Evolutionary conservation across 2,113 vertebrate genomes (phyloP).

Genomic region (Gila orcuttii): DNA sequence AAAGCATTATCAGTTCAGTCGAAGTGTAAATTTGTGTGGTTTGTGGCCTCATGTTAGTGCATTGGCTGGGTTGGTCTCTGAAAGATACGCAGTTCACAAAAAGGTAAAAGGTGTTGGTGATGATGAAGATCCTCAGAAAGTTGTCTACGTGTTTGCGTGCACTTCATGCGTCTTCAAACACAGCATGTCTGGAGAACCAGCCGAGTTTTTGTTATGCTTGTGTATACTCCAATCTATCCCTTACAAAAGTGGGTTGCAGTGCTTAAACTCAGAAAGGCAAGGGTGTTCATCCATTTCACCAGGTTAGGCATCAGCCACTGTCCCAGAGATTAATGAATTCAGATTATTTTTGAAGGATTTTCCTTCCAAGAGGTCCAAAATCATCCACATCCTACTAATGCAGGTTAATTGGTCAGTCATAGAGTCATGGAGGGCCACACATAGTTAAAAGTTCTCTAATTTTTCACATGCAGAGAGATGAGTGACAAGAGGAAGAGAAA

Average conservation of each 20-base stretch:
- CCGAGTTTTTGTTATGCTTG: neutral
- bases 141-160: constrained; percentile 62
- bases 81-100: constrained; percentile 2
- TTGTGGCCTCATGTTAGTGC: constrained; percentile 40
- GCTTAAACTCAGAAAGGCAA: constrained; percentile 13
- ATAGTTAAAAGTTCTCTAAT: neutral
- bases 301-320: neutral
- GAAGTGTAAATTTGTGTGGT: neutral
- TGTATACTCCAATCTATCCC: neutral
- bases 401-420: constrained; percentile 38
- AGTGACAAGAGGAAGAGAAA: neutral
- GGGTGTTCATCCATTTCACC: constrained; percentile 3
- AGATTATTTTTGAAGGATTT: constrained; percentile 41
- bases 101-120: neutral
- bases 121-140: constrained; percentile 68
- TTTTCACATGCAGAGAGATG: constrained; percentile 16
- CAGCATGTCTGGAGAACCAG: neutral
- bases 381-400: constrained; percentile 36
- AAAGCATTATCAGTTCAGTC: constrained; percentile 30
- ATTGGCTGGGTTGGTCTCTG: constrained; percentile 31
- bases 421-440: constrained; percentile 36
- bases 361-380: constrained; percentile 32
- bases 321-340: constrained; percentile 23
- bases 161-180: constrained; percentile 62
- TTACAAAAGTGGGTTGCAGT: constrained; percentile 9